Base-by-base conservation (phyloP, 1,140 invertebrate species). In the Panonychus citri region DNA sequence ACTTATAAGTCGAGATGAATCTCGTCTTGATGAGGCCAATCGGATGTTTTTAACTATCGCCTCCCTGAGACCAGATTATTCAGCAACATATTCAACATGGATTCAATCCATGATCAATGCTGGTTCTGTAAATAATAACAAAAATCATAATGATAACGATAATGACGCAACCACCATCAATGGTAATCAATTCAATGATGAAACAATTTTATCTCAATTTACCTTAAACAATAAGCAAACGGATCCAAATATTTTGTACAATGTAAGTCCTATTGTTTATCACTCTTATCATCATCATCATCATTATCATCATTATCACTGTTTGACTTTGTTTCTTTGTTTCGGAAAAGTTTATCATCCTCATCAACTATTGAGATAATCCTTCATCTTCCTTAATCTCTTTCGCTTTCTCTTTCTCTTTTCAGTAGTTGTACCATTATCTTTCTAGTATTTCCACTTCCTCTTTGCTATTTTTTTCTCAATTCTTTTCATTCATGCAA, bases 1-100 rank as follows among this genome's bases (percentile, higher is more conserved):
- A 25, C 62, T 73, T 8, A 66, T 72, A 17, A 64, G 68, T 7
- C 66, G 68, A 58, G 67, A 73, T 59, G 55, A 62, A n/a, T 65
- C 58, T 10, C 62, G 71, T 30, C 61, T 71, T 10, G 54, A 62
- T 25, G 71, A 73, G 61, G 71, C 71, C 2, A 69, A 72, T 57
- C 24, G n/a, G 24, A n/a, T 46, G n/a, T 46, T 46, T 24, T 21
- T n/a, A n/a, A 24, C n/a, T n/a, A 24, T 24, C 19, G n/a, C 24
- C n/a, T n/a, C 24, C 13, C n/a, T 57, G 39, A 53, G 34, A 37
- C 27, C 19, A n/a, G 52, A 53, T 53, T 53, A 34, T 37, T 34
- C 27, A 19, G 24, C 30, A 34, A 37, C 52, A 8, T 53, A 34
- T 53, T n/a, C 25, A n/a, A 37, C 19, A 15, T 53, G 52, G 52